Conservation (phyloP, 2,113 vertebrate species). For the Circaetus gallicus region DNA sequence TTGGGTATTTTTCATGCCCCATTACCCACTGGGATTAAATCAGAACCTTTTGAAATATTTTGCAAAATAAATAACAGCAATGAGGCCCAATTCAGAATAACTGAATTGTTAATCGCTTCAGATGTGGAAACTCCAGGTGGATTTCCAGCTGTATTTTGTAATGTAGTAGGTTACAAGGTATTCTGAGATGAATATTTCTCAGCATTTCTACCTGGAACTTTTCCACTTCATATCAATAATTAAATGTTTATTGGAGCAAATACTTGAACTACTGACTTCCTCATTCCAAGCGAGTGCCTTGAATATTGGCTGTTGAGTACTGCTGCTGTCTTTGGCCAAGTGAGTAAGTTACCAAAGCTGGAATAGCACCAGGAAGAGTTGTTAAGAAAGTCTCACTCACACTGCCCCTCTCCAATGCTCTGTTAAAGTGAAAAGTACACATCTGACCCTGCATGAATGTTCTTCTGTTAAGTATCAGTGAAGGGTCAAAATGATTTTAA, state of each 20-base stretch:
- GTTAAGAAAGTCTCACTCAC: neutral
- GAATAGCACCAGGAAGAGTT: neutral
- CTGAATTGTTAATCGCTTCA: neutral
- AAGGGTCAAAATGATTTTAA: neutral
- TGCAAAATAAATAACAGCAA: neutral
- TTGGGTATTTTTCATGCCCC: neutral
- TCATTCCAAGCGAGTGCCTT: neutral
- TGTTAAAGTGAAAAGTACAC: neutral
- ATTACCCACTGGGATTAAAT: neutral
- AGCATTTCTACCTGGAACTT: neutral
- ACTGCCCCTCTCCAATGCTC: neutral
- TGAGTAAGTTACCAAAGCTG: neutral
- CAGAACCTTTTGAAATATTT: neutral
- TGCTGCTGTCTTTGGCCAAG: neutral
- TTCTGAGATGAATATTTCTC: neutral
- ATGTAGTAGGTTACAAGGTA: neutral
- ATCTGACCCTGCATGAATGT: neutral
- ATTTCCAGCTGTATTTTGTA: neutral
- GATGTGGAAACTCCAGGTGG: neutral
- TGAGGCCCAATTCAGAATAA: neutral
- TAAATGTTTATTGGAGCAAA: constrained; percentile 25
- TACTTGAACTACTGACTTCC: neutral
- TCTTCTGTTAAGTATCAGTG: neutral
- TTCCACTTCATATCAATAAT: constrained; percentile 20
- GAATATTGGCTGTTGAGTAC: neutral